phyloP scores from a whole-genome alignment of 2,888 invertebrate genomes.

The Panopea generosa region DNA sequence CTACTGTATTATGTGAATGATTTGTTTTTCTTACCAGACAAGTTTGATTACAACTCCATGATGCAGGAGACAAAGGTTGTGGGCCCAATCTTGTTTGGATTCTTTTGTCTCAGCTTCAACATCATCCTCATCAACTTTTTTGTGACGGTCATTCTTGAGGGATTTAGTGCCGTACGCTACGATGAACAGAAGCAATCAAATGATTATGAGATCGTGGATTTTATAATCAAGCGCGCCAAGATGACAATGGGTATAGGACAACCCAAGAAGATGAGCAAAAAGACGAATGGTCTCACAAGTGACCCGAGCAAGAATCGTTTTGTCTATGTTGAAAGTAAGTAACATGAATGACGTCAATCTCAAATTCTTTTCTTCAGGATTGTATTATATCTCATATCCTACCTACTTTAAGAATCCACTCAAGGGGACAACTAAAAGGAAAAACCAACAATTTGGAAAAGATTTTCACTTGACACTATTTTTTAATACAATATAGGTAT shows the following conservation, averaged over 20 bases:
- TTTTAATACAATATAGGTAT: no score
- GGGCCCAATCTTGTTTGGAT: conserved; percentile 75
- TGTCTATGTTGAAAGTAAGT: conserved; percentile 58
- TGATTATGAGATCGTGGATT: conserved; percentile 81
- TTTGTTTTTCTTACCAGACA: no score
- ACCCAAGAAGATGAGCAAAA: conserved; percentile 17
- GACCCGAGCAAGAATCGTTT: conserved; percentile 44
- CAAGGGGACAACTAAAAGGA: no score
- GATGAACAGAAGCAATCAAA: conserved; percentile 76
- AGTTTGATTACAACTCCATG: conserved; percentile 83
- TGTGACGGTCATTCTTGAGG: conserved; percentile 80
- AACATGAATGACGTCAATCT: not conserved
- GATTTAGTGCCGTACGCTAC: conserved; percentile 74
- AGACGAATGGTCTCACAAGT: conserved; percentile 10
- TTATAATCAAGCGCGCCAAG: conserved; percentile 72
- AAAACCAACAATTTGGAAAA: no score
- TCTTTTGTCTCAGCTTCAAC: conserved; percentile 72
- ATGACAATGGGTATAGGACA: conserved; percentile 65
- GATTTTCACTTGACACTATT: no score
- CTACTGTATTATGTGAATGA: no score
- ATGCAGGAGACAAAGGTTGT: conserved; percentile 61
- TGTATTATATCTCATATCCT: no score
- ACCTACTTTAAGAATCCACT: no score
- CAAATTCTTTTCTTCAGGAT: no score
- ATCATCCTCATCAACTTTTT: conserved; percentile 82